Evolutionary conservation across 2,797 vertebrate species (phyloP).

Genomic region (Acrocephalus scirpaceus): DNA sequence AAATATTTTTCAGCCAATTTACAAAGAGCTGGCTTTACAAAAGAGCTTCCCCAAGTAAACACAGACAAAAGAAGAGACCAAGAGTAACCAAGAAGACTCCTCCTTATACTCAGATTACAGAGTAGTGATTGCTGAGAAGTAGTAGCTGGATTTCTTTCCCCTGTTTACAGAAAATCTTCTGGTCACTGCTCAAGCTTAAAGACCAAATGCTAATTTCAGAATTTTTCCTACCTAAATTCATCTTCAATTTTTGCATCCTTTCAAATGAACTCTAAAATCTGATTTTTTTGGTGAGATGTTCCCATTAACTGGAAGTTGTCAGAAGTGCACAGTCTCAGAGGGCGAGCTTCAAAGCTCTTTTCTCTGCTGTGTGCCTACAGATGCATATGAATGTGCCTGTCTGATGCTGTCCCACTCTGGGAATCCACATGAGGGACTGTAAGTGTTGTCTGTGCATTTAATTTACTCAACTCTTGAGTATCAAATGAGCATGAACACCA

Average conservation of each 20-base stretch:
- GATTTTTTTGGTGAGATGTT: background rate
- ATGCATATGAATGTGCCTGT: background rate
- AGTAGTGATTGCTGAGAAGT: background rate
- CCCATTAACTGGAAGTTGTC: background rate
- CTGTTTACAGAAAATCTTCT: background rate
- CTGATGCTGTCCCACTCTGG: background rate
- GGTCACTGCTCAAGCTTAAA: background rate
- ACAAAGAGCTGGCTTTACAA: background rate
- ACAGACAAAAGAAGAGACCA: background rate
- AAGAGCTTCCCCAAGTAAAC: background rate
- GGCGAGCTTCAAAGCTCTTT: background rate
- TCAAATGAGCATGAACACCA: background rate
- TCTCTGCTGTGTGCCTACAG: background rate
- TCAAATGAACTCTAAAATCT: background rate
- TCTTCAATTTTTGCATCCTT: background rate
- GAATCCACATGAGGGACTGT: background rate
- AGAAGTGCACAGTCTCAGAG: background rate
- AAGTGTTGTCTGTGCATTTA: background rate
- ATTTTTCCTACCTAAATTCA: background rate
- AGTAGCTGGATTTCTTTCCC: background rate
- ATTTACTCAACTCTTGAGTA: background rate
- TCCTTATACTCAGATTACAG: background rate
- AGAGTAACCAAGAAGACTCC: background rate
- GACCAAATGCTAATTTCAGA: background rate
- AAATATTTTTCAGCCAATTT: background rate